Conservation (phyloP, 2,113 vertebrate species). For the Martes martes region DNA sequence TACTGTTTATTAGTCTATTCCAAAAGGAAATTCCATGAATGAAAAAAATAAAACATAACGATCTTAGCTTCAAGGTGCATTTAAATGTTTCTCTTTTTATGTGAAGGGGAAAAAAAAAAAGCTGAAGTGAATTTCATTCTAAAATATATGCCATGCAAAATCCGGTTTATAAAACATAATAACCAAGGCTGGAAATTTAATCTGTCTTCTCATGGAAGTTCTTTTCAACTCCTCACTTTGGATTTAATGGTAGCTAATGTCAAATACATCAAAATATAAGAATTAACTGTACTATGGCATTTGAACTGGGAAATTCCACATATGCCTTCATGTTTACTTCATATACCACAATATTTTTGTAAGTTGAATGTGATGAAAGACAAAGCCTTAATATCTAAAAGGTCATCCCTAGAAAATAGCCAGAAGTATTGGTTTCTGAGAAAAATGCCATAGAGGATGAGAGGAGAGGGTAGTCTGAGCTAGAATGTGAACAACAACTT, state of each 20-base stretch:
- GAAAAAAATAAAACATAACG: not conserved
- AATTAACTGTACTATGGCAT: not conserved
- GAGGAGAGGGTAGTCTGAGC: accelerated
- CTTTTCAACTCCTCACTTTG: not conserved
- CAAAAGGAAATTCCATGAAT: not conserved
- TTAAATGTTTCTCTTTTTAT: not conserved
- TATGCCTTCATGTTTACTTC: not conserved
- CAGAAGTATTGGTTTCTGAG: not conserved
- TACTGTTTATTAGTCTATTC: not conserved
- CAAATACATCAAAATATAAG: not conserved
- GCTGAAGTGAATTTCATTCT: not conserved
- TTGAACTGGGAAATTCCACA: not conserved
- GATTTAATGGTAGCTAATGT: not conserved
- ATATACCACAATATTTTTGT: not conserved
- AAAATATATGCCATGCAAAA: not conserved
- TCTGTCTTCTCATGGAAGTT: accelerated
- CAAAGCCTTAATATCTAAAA: not conserved
- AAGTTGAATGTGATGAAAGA: not conserved
- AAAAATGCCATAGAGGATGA: accelerated
- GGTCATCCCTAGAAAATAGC: not conserved
- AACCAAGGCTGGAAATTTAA: not conserved
- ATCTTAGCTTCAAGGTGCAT: not conserved
- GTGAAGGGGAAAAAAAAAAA: too few species aligned
- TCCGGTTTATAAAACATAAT: not conserved
- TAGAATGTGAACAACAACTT: not conserved